Evolutionary conservation across 2,113 vertebrate species (phyloP), one percentile per base, ranked within the genome.

Genomic region (Ceuthmochares aereus): DNA sequence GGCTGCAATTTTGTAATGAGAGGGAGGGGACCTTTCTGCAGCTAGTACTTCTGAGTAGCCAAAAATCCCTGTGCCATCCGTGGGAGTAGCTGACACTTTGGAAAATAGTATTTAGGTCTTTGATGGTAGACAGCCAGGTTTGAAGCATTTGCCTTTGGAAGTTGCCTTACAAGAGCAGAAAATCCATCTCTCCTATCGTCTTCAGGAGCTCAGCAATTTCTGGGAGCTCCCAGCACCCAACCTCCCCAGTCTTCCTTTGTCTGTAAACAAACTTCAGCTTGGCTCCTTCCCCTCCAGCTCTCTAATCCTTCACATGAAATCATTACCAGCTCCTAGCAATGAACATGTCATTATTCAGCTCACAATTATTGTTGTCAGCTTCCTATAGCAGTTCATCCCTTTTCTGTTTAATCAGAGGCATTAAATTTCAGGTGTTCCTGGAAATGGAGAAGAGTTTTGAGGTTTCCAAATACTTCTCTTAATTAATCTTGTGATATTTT

Each of bases 341-440:
- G 92, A 78, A 78, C 76, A 59, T 56, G 87, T 94, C 74, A 42
- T 94, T 94, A 90, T 93, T 95, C 86, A 87, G 83, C 68, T 93
- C 88, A 75, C 95, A 92, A 79, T 94, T 93, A 79, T 58, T 89
- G 75, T 95, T 94, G 86, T 96, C 95, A 89, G 88, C 90, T 54
- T 91, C 96, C 87, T 64, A 19, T 84, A 84, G 64, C 79, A 92
- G 83, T 60, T 93, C 92, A 87, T 96, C 95, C 77, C 73, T 92
- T 92, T 78, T 84, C 86, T 94, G 69, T 80, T 72, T 84, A 72
- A 94, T 93, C 90, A 84, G 82, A 76, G 86, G 90, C 90, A 89
- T 94, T 94, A 37, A 60, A 84, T 96, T 97, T 95, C 95, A 97
- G 90, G 95, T 96, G 93, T 54, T 96, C 85, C 12, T 80, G 90